A percentile compares a stretch with the other conserved stretches of the same genome.
These are phyloP conservation scores for Eupithecia centaureata DNA, from an alignment of 2,888 invertebrate genomes.

Conservation along the genomic window DNA sequence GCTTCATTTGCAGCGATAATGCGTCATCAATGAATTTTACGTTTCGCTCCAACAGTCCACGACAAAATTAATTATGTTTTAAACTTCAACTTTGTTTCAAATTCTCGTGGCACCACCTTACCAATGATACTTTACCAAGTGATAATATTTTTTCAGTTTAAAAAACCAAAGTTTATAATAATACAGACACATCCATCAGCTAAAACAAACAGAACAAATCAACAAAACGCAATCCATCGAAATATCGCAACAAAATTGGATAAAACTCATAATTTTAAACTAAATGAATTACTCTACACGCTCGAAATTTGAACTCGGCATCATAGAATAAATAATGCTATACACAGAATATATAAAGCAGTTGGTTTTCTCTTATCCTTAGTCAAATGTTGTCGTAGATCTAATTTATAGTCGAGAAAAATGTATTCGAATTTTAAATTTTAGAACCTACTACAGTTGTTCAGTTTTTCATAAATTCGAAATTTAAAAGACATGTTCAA, in stretches of 20 bases:
- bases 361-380: too few species aligned
- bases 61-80: conserved; percentile 26
- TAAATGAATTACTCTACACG: conserved; percentile 77
- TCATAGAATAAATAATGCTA: not conserved
- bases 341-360: not conserved
- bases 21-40: conserved; percentile 58
- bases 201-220: conserved; percentile 52
- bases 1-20: conserved; percentile 80
- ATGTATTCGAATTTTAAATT: not conserved
- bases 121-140: not conserved
- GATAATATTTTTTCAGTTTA: not conserved
- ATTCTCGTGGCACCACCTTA: not conserved
- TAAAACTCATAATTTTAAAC: conserved; percentile 76
- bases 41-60: conserved; percentile 57
- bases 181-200: conserved; percentile 36
- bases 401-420: too few species aligned
- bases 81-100: conserved; percentile 7
- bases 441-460: not conserved
- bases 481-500: too few species aligned
- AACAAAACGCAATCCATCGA: conserved; percentile 50
- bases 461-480: not conserved
- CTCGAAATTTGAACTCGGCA: conserved; percentile 66
- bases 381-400: too few species aligned
- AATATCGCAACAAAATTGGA: conserved; percentile 71
- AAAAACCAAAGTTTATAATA: conserved; percentile 37